Evolutionary conservation across 2,888 invertebrate species (phyloP).

Genomic region (Resseliella maxima): DNA sequence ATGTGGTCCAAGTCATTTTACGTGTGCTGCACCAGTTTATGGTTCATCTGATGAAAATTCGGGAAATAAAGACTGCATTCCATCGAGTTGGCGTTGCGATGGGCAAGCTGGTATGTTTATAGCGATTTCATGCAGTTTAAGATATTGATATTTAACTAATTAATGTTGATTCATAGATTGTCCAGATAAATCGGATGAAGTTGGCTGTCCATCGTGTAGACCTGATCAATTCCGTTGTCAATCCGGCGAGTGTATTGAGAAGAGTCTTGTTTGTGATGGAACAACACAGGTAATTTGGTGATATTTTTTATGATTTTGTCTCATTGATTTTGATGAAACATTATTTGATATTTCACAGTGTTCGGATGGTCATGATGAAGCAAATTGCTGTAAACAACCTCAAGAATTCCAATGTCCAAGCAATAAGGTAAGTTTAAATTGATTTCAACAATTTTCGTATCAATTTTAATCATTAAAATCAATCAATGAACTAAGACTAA

Average conservation of each 20-base stretch:
- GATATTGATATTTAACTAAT: neutral
- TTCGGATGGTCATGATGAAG: slow-evolving; percentile 76
- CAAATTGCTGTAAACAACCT: slow-evolving; percentile 74
- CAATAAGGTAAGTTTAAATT: slow-evolving; percentile 69
- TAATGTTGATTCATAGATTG: slow-evolving; percentile 71
- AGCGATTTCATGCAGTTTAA: neutral
- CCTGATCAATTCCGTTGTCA: slow-evolving; percentile 74
- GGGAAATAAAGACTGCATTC: slow-evolving; percentile 75
- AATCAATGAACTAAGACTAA: neutral
- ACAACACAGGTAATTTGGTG: slow-evolving; percentile 65
- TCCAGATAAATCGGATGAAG: slow-evolving; percentile 84
- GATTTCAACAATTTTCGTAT: neutral
- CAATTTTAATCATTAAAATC: neutral
- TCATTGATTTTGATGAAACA: neutral
- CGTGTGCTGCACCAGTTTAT: slow-evolving; percentile 71
- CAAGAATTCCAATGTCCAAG: slow-evolving; percentile 79
- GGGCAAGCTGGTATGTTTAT: slow-evolving; percentile 70
- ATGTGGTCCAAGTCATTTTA: slow-evolving; percentile 79
- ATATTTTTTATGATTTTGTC: neutral
- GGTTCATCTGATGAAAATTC: slow-evolving; percentile 62
- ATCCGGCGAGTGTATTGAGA: slow-evolving; percentile 72
- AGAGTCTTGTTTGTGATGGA: slow-evolving; percentile 73
- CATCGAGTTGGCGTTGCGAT: slow-evolving; percentile 77
- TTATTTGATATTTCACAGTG: slow-evolving; percentile 69
- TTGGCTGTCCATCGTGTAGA: slow-evolving; percentile 78